Evolutionary conservation across 2,888 invertebrate species (phyloP).

Genomic region (Labia minor): DNA sequence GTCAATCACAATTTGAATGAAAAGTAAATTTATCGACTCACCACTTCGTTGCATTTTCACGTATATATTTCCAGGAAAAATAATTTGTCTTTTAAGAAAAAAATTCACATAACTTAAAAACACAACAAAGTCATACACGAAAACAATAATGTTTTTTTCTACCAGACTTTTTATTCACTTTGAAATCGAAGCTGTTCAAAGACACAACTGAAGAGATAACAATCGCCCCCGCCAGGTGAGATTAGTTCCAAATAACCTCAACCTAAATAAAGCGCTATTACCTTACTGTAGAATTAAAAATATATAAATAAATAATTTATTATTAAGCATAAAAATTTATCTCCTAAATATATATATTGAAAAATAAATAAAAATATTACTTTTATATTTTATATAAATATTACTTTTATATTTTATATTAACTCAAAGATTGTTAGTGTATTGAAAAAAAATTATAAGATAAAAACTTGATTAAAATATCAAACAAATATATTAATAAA

Average conservation of each 20-base stretch:
- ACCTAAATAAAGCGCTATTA: not conserved
- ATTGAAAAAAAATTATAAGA: too few relatives aligned
- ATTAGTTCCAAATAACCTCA: not conserved
- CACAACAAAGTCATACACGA: not conserved
- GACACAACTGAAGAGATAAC: not conserved
- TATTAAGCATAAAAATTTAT: not conserved
- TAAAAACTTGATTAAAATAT: too few relatives aligned
- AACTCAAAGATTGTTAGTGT: too few relatives aligned
- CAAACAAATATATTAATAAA: too few relatives aligned
- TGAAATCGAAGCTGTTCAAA: constrained; percentile 8
- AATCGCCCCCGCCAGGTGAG: not conserved
- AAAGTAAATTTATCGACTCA: not conserved
- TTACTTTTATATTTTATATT: not conserved
- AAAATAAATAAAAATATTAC: not conserved
- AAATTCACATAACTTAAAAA: constrained; percentile 8
- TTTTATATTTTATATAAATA: not conserved
- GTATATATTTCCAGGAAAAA: too few relatives aligned
- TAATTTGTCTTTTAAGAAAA: not conserved
- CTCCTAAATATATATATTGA: not conserved
- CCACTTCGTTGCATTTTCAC: constrained; percentile 17
- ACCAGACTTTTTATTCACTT: not conserved
- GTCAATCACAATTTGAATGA: not conserved
- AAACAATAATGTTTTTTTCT: not conserved
- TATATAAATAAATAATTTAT: not conserved
- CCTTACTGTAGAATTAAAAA: not conserved